phyloP scores from a whole-genome alignment of 2,888 invertebrate species.

The Apotomis betuletana region DNA sequence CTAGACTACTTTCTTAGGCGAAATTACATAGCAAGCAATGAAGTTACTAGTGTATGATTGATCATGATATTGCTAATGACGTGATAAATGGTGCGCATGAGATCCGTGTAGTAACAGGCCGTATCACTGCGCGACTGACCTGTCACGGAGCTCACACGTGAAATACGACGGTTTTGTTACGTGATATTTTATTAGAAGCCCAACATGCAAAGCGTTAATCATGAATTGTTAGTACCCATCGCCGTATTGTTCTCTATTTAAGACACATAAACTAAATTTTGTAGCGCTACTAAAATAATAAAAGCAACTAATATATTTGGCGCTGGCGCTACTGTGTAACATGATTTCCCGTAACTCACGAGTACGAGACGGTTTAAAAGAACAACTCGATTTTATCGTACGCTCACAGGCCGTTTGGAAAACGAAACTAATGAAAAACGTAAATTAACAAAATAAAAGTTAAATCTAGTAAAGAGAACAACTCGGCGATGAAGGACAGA shows the following conservation, averaged over 20 bases:
- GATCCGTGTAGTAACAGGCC: conserved; percentile 5
- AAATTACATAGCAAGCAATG: neutral
- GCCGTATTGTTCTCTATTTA: conserved; percentile 63
- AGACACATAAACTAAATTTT: conserved; percentile 24
- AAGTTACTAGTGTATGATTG: neutral
- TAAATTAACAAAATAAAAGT: neutral
- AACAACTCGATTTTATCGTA: no score
- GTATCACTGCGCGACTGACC: neutral
- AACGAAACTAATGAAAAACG: no score
- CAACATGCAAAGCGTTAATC: conserved; percentile 75
- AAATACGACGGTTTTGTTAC: conserved; percentile 45
- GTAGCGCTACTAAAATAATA: neutral
- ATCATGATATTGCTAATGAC: neutral
- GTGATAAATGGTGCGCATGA: conserved; percentile 16
- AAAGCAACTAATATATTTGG: no score
- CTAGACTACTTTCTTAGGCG: neutral
- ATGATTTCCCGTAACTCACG: no score
- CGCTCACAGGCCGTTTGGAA: no score
- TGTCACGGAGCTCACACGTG: conserved; percentile 41
- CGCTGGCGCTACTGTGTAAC: no score
- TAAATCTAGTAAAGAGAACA: conserved; percentile 56
- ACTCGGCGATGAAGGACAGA: conserved; percentile 67
- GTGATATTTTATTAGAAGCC: conserved; percentile 50
- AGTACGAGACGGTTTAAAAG: no score
- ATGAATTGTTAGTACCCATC: conserved; percentile 73